Evolutionary conservation across 2,888 invertebrate genomes (phyloP).

Genomic region (Cotesia congregata): DNA sequence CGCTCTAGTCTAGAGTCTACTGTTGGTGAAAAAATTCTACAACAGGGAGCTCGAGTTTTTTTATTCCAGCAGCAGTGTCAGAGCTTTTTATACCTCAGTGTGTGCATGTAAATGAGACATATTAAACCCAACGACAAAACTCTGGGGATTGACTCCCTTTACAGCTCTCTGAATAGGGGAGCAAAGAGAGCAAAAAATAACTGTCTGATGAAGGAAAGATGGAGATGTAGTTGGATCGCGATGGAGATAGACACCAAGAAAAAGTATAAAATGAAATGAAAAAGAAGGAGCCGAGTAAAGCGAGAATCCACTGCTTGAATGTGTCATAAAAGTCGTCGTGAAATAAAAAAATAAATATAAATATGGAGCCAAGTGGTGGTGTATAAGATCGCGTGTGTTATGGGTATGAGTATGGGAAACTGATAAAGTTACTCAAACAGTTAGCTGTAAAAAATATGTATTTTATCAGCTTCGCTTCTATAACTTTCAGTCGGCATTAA

Average conservation of each 20-base stretch:
- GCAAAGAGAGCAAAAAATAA: background rate
- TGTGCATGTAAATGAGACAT: background rate
- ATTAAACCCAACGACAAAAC: background rate
- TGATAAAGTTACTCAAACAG: slow-evolving; percentile 43
- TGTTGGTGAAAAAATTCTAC: background rate
- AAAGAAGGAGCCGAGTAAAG: background rate
- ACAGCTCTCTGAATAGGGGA: slow-evolving; percentile 1
- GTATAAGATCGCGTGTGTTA: background rate
- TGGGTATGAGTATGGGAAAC: slow-evolving; percentile 8
- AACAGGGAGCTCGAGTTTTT: background rate
- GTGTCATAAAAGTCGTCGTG: background rate
- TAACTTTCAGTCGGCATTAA: background rate
- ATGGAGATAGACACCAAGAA: no score
- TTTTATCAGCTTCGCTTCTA: background rate
- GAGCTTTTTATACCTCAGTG: background rate
- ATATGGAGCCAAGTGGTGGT: background rate
- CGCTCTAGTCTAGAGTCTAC: background rate
- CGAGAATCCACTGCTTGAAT: background rate
- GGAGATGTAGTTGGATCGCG: background rate
- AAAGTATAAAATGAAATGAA: background rate
- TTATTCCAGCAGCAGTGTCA: background rate
- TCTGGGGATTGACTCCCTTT: background rate
- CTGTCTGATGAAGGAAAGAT: background rate
- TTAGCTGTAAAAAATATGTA: slow-evolving; percentile 43
- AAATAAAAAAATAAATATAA: background rate